Conservation (phyloP, 1,140 invertebrate genomes). For the Bombus huntii region DNA sequence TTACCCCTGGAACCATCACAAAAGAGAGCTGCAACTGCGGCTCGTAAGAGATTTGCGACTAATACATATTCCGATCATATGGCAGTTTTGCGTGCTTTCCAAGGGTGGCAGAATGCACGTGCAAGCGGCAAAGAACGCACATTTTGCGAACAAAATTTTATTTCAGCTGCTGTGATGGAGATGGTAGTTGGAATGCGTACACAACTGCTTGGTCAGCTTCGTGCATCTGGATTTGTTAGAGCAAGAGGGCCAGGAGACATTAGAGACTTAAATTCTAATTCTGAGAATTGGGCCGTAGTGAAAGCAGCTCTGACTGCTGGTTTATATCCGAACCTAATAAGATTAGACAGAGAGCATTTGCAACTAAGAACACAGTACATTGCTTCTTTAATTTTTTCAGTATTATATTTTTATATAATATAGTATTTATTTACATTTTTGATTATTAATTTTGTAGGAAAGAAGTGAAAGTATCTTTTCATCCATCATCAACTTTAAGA, state of each 20-base stretch:
- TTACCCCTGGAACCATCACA: constrained; percentile 87
- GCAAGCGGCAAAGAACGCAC: constrained; percentile 86
- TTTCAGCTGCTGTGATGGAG: constrained; percentile 93
- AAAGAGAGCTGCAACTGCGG: constrained; percentile 84
- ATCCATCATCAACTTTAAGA: constrained; percentile 89
- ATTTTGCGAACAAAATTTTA: constrained; percentile 91
- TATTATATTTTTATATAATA: neutral
- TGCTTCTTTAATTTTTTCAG: constrained; percentile 26
- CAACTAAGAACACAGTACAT: constrained; percentile 85
- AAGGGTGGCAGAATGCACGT: constrained; percentile 89
- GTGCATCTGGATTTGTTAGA: constrained; percentile 92
- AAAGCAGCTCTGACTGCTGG: constrained; percentile 95
- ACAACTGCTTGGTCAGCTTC: constrained; percentile 92
- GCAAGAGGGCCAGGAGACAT: constrained; percentile 88
- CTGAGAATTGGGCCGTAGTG: constrained; percentile 95
- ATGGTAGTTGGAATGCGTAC: constrained; percentile 90
- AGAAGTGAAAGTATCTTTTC: constrained; percentile 89
- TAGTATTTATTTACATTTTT: neutral
- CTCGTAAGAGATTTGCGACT: constrained; percentile 88
- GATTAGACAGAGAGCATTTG: constrained; percentile 85
- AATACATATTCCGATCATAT: constrained; percentile 96
- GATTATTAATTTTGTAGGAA: constrained; percentile 81
- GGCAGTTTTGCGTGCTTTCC: constrained; percentile 92
- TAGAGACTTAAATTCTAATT: constrained; percentile 90
- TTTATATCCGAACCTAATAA: constrained; percentile 93